Evolutionary conservation across 2,797 vertebrate species (phyloP).

Genomic region (Melopsittacus undulatus): DNA sequence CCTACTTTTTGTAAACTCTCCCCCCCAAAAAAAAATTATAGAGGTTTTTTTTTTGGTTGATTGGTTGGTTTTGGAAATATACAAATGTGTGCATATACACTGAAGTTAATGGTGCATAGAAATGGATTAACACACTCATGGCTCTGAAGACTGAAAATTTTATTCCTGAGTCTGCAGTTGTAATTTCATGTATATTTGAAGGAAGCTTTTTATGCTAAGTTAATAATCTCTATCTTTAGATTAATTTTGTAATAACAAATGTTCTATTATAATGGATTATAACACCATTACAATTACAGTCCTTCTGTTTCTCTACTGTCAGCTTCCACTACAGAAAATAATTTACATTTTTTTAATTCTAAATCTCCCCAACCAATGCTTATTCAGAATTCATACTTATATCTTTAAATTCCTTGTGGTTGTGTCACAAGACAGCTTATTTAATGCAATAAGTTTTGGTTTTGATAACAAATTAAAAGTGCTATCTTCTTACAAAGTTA

Average conservation of each 20-base stretch:
- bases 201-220: background rate
- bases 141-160: background rate
- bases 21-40: background rate
- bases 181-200: background rate
- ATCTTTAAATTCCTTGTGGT: background rate
- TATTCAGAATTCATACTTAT: background rate
- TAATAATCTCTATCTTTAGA: background rate
- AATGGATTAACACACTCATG: background rate
- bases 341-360: background rate
- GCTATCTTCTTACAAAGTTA: background rate
- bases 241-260: background rate
- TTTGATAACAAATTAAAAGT: background rate
- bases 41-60: accelerated
- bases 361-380: background rate
- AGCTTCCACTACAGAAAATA: background rate
- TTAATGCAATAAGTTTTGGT: background rate
- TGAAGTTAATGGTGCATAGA: background rate
- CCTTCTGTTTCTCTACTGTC: background rate
- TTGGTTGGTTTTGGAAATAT: background rate
- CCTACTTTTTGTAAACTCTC: background rate
- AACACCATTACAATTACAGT: background rate
- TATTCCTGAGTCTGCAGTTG: background rate
- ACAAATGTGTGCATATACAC: background rate
- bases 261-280: background rate
- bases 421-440: background rate